A percentile compares a stretch with the other conserved stretches of the same genome.
Evolutionary conservation across 2,113 vertebrate genomes (phyloP).

Genomic region (Cryptoleucopteryx plumbea): DNA sequence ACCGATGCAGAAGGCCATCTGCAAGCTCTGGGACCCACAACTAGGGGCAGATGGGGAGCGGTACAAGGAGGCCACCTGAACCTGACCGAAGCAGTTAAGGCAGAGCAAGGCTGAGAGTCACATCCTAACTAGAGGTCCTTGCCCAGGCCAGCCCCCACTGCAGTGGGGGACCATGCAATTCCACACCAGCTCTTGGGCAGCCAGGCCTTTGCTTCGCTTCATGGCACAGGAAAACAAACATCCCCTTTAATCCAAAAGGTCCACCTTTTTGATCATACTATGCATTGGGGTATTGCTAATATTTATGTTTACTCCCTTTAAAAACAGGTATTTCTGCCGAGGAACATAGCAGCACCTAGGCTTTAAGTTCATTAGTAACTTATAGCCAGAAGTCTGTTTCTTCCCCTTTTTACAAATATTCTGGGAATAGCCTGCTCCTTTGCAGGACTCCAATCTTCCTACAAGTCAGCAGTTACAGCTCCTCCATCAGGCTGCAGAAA

Average conservation of each 20-base stretch:
- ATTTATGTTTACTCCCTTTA: neutral
- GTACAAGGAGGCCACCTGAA: neutral
- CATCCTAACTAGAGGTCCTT: neutral
- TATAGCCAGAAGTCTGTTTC: neutral
- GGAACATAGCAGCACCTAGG: neutral
- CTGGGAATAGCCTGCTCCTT: neutral
- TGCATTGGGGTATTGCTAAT: neutral
- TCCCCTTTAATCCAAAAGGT: neutral
- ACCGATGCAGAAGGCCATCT: rapidly evolving
- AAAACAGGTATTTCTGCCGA: neutral
- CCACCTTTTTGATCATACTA: neutral
- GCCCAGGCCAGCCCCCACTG: neutral
- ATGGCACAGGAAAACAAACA: neutral
- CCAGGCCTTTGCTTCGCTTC: neutral
- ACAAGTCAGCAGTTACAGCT: neutral
- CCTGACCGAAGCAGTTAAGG: neutral
- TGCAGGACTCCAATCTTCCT: neutral
- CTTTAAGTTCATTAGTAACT: neutral
- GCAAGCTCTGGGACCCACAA: neutral
- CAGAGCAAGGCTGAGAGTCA: neutral
- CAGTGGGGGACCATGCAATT: neutral
- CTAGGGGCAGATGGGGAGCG: neutral
- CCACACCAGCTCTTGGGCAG: neutral
- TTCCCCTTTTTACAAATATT: neutral
- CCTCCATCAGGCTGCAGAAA: neutral